These are phyloP conservation scores for Sorex araneus DNA, from an alignment of 2,113 vertebrate species.

Conservation along the genomic window DNA sequence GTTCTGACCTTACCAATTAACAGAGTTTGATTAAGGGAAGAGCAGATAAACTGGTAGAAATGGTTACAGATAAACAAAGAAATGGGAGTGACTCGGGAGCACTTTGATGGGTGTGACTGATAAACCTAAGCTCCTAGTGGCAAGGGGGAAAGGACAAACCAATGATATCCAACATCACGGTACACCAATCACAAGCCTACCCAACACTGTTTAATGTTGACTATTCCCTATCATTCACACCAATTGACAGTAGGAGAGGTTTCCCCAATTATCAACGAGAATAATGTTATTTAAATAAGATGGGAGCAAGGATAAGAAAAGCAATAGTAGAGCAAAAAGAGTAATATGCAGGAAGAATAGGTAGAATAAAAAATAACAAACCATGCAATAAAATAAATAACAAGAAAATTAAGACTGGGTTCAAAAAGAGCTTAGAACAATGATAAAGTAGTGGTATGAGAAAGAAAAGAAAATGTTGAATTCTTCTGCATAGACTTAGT, in stretches of 20 bases:
- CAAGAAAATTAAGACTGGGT: not conserved
- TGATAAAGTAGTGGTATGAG: not conserved
- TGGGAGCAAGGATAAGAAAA: not conserved
- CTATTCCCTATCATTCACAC: not conserved
- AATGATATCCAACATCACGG: too few species aligned
- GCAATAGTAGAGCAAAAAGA: not conserved
- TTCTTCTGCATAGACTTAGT: not conserved
- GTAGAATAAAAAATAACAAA: not conserved
- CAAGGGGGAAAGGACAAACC: too few species aligned
- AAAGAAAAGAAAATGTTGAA: not conserved
- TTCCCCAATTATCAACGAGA: not conserved
- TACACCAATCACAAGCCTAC: not conserved
- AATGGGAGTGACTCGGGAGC: too few species aligned
- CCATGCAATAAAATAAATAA: not conserved
- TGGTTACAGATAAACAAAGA: too few species aligned
- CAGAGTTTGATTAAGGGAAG: too few species aligned
- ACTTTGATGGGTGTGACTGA: too few species aligned
- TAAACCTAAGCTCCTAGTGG: too few species aligned
- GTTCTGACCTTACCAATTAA: too few species aligned
- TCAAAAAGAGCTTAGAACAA: not conserved
- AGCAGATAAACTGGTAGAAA: too few species aligned
- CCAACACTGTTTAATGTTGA: too few species aligned
- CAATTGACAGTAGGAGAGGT: not conserved
- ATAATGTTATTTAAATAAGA: not conserved
- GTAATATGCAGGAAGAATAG: not conserved